These are phyloP conservation scores for Mantis religiosa DNA, from an alignment of 2,888 invertebrate genomes.

Conservation along the genomic window DNA sequence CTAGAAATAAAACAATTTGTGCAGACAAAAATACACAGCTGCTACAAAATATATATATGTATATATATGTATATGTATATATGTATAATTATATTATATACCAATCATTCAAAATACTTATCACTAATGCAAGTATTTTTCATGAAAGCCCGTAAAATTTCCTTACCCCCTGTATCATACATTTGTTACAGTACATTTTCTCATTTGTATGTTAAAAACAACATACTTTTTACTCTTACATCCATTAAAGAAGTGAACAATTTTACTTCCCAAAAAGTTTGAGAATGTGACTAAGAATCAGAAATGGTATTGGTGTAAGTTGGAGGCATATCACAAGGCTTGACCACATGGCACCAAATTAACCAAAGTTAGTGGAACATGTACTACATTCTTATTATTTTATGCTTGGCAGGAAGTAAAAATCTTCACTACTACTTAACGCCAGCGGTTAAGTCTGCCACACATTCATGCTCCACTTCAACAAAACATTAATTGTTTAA, in stretches of 20 bases:
- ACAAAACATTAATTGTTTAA: neutral
- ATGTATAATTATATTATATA: conserved; percentile 21
- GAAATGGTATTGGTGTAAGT: neutral
- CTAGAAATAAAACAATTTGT: conserved; percentile 27
- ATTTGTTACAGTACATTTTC: neutral
- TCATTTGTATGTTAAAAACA: neutral
- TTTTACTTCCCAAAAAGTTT: neutral
- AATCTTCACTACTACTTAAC: neutral
- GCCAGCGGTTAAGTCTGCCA: neutral
- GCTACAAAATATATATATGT: conserved; percentile 23
- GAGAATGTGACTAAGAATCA: neutral
- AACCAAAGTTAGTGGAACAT: neutral
- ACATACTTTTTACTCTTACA: neutral
- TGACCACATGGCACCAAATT: neutral
- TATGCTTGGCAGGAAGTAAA: neutral
- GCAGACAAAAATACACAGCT: conserved; percentile 28
- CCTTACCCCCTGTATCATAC: conserved; percentile 10
- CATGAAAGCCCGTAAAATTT: conserved; percentile 30
- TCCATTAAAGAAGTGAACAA: neutral
- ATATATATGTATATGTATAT: conserved; percentile 23
- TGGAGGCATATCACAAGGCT: neutral
- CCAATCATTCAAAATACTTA: conserved; percentile 24
- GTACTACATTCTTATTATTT: neutral
- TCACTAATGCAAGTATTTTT: conserved; percentile 17
- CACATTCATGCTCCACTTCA: neutral